A percentile compares a stretch with the other conserved stretches of the same genome.
Conservation (phyloP, 2,888 invertebrate genomes). For the Cerceris rybyensis region DNA sequence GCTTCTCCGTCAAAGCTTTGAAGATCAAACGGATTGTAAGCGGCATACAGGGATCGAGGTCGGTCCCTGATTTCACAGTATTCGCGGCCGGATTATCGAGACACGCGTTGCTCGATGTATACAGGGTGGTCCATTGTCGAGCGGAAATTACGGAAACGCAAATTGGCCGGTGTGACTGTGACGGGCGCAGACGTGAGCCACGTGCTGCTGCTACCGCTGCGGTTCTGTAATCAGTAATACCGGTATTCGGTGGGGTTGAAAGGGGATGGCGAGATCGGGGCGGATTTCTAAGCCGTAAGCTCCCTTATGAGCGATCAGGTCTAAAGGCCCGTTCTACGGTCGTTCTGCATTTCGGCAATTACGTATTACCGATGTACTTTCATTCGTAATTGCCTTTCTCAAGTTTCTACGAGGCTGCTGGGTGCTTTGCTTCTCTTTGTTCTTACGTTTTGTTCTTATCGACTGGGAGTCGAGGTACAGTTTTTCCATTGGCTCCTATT, state of each 20-base stretch:
- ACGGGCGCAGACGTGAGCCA: constrained; percentile 79
- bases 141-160: constrained; percentile 79
- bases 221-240: constrained; percentile 80
- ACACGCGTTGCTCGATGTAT: constrained; percentile 26
- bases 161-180: constrained; percentile 81
- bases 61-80: constrained; percentile 25
- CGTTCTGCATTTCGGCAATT: constrained; percentile 57
- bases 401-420: neutral
- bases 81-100: constrained; percentile 51
- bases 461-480: too few relatives aligned
- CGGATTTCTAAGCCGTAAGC: constrained; percentile 68
- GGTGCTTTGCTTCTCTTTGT: constrained; percentile 10
- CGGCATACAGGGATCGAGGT: constrained; percentile 12
- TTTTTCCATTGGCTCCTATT: too few relatives aligned
- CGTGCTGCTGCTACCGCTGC: constrained; percentile 74
- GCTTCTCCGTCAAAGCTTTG: neutral
- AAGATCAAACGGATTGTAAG: neutral
- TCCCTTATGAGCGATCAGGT: constrained; percentile 67
- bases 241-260: constrained; percentile 73
- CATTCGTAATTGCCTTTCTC: constrained; percentile 44
- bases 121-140: constrained; percentile 67
- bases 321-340: constrained; percentile 54
- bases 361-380: constrained; percentile 53
- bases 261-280: constrained; percentile 64
- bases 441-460: neutral